phyloP scores from a whole-genome alignment of 2,888 invertebrate genomes.

The Sphaerophoria taeniata region DNA sequence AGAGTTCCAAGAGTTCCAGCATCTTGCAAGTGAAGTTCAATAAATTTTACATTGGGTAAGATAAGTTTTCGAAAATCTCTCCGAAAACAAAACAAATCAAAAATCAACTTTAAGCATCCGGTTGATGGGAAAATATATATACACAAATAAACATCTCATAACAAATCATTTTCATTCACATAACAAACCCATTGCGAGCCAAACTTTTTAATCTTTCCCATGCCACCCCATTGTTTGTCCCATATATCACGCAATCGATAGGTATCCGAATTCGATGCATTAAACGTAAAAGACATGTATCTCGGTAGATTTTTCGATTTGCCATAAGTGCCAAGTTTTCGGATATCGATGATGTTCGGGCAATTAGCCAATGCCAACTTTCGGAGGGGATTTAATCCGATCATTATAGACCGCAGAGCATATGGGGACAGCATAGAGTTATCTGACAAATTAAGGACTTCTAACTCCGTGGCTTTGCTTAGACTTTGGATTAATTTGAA shows the following conservation, averaged over 20 bases:
- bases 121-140: too few relatives aligned
- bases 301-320: slow-evolving; percentile 77
- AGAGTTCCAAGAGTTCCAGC: neutral
- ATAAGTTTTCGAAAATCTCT: too few relatives aligned
- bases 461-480: slow-evolving; percentile 78
- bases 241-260: slow-evolving; percentile 78
- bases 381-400: slow-evolving; percentile 78
- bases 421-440: slow-evolving; percentile 85
- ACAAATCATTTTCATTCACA: slow-evolving; percentile 78
- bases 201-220: slow-evolving; percentile 76
- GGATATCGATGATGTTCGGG: slow-evolving; percentile 75
- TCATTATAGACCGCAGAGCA: slow-evolving; percentile 85
- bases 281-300: slow-evolving; percentile 77
- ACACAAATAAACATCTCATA: neutral
- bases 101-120: too few relatives aligned
- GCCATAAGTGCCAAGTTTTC: slow-evolving; percentile 76
- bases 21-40: neutral
- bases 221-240: slow-evolving; percentile 79
- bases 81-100: too few relatives aligned
- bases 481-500: slow-evolving; percentile 80
- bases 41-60: neutral
- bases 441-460: slow-evolving; percentile 83
- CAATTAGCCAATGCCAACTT: slow-evolving; percentile 79
- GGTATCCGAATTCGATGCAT: slow-evolving; percentile 62
- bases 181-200: slow-evolving; percentile 77